Evolutionary conservation across 2,888 invertebrate species (phyloP).

Genomic region (Lepidochitona cinerea): DNA sequence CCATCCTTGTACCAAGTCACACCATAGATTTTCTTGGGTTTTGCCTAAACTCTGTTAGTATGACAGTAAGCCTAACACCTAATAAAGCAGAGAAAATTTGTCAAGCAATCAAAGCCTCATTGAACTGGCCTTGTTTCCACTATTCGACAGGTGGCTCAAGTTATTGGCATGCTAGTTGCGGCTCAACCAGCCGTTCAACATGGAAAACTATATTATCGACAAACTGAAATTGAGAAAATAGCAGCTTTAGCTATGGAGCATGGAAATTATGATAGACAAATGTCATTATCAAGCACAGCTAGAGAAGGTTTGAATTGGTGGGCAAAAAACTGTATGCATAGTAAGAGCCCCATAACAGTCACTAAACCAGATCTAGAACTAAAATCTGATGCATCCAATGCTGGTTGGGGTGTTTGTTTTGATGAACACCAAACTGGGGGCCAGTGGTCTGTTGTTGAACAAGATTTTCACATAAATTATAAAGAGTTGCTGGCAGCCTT

Average conservation of each 20-base stretch:
- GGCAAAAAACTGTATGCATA: not conserved
- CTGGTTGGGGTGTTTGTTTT: not conserved
- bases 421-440: not conserved
- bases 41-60: not conserved
- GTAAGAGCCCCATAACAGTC: not conserved
- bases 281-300: not conserved
- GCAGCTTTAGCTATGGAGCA: not conserved
- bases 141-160: not conserved
- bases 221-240: not conserved
- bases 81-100: not conserved
- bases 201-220: not conserved
- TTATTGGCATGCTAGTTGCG: not conserved
- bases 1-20: not conserved
- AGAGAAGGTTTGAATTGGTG: not conserved
- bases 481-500: not conserved
- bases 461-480: not conserved
- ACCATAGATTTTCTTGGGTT: not conserved
- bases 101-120: not conserved
- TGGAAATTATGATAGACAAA: too few species aligned
- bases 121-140: not conserved
- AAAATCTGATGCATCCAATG: not conserved
- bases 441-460: not conserved
- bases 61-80: not conserved
- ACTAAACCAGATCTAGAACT: not conserved
- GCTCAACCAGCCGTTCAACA: not conserved